A percentile compares a stretch with the other conserved stretches of the same genome.
Conservation (phyloP, 2,797 vertebrate genomes). For the Protosalanx chinensis region DNA sequence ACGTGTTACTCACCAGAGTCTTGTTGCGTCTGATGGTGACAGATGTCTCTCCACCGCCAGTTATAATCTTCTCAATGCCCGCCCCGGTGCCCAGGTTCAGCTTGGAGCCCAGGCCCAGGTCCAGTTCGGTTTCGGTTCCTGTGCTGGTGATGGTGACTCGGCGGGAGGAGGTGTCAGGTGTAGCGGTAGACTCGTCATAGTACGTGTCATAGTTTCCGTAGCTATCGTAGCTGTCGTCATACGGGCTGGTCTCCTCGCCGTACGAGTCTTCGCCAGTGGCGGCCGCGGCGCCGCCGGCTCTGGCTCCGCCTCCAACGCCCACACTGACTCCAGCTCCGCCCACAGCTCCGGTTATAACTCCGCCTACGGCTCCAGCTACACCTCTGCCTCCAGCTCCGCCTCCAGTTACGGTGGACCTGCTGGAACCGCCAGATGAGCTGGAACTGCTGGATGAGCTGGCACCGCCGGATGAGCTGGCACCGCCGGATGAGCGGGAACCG, state of each 20-base stretch:
- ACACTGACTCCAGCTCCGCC: neutral
- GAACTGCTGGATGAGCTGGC: too few species aligned
- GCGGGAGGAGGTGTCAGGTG: constrained; percentile 39
- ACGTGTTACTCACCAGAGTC: constrained; percentile 28
- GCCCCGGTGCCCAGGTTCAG: constrained; percentile 35
- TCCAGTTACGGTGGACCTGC: too few species aligned
- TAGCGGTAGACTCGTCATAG: constrained; percentile 61
- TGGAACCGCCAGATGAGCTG: too few species aligned
- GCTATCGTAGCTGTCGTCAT: constrained; percentile 56
- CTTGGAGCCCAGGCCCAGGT: constrained; percentile 39
- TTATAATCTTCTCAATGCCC: constrained; percentile 47
- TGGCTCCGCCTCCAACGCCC: neutral
- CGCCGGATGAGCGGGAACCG: too few species aligned
- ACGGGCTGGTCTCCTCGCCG: constrained; percentile 43
- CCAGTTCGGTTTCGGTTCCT: constrained; percentile 41
- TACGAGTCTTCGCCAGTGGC: constrained; percentile 34
- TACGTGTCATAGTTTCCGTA: constrained; percentile 57
- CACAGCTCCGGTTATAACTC: neutral
- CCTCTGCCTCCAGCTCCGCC: too few species aligned
- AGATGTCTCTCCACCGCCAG: constrained; percentile 18
- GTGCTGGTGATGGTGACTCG: constrained; percentile 53
- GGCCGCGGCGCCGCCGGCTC: neutral
- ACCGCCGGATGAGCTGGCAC: too few species aligned
- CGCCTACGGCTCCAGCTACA: neutral
- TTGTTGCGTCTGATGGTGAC: constrained; percentile 33